A percentile compares a stretch with the other conserved stretches of the same genome.
These are phyloP conservation scores for Naso thynnoides DNA, from an alignment of 2,797 vertebrate species.

Conservation along the genomic window DNA sequence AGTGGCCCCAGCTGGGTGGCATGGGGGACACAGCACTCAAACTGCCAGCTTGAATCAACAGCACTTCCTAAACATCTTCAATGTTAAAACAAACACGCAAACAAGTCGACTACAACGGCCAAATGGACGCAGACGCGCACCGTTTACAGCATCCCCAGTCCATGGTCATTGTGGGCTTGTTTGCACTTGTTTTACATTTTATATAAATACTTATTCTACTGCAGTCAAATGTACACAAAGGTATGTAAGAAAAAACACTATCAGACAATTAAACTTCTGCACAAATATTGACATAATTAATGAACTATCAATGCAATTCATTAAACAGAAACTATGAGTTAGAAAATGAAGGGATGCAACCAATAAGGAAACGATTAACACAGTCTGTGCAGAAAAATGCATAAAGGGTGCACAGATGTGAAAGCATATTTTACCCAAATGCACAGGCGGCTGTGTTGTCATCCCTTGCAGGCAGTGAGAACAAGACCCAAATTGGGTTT, in stretches of 20 bases:
- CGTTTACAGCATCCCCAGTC: not conserved
- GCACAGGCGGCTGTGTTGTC: conserved; percentile 66
- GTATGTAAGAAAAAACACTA: not conserved
- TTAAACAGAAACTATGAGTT: not conserved
- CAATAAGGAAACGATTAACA: not conserved
- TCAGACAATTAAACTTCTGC: not conserved
- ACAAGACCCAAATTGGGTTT: conserved; percentile 78
- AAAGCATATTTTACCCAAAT: conserved; percentile 52
- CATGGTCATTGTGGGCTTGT: not conserved
- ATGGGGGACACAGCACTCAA: conserved; percentile 81
- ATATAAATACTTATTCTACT: not conserved
- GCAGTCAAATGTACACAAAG: not conserved
- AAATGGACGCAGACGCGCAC: conserved; percentile 26
- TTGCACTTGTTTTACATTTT: not conserved
- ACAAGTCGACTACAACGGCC: conserved; percentile 65
- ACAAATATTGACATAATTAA: not conserved
- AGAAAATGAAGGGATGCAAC: not conserved
- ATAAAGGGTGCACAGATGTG: conserved; percentile 31
- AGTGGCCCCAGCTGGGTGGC: conserved; percentile 73
- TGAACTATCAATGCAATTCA: not conserved
- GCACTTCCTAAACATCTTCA: conserved; percentile 82
- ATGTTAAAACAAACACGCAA: conserved; percentile 85
- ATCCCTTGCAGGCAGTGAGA: conserved; percentile 69
- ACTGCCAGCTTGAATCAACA: conserved; percentile 84
- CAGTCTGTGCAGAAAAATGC: conserved; percentile 4